Evolutionary conservation across 1,140 invertebrate species (phyloP).

Genomic region (Holotrichia oblita): DNA sequence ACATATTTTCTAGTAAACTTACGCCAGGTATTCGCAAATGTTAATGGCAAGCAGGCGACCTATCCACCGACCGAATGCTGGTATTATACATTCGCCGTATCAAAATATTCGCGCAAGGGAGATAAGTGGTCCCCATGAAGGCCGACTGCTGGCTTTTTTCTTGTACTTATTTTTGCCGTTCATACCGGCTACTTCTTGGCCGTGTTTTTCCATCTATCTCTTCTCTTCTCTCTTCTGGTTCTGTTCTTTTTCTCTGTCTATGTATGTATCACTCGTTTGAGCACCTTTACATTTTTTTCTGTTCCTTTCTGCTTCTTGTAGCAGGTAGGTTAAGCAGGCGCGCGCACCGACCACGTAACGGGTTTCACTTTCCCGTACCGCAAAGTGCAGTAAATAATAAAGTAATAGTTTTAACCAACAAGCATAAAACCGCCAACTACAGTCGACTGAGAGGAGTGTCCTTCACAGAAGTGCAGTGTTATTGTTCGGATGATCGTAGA

Average conservation of each 20-base stretch:
- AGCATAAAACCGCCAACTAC: background rate
- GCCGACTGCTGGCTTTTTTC: slow-evolving; percentile 22
- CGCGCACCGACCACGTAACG: slow-evolving; percentile 8
- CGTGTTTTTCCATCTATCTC: slow-evolving; percentile 6
- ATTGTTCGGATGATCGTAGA: background rate
- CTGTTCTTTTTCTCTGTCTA: background rate
- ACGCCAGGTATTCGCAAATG: slow-evolving; percentile 7
- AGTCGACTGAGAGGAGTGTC: slow-evolving; percentile 4
- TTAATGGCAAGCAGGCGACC: slow-evolving; percentile 1
- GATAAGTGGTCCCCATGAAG: slow-evolving; percentile 15
- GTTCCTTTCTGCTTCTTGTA: background rate
- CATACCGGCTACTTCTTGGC: background rate
- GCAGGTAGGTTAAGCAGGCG: background rate
- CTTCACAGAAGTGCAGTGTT: slow-evolving; percentile 16
- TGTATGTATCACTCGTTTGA: background rate
- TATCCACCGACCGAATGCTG: background rate
- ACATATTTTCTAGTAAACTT: background rate
- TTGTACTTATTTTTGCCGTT: slow-evolving; percentile 22
- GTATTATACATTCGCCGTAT: slow-evolving; percentile 16
- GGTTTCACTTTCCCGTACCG: slow-evolving; percentile 27
- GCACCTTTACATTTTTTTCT: background rate
- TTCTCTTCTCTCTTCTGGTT: background rate
- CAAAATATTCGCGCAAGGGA: slow-evolving; percentile 27
- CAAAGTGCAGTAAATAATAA: slow-evolving; percentile 33
- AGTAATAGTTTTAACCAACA: slow-evolving; percentile 8